Conservation (phyloP, 1,140 invertebrate genomes). For the Camponotus pennsylvanicus region DNA sequence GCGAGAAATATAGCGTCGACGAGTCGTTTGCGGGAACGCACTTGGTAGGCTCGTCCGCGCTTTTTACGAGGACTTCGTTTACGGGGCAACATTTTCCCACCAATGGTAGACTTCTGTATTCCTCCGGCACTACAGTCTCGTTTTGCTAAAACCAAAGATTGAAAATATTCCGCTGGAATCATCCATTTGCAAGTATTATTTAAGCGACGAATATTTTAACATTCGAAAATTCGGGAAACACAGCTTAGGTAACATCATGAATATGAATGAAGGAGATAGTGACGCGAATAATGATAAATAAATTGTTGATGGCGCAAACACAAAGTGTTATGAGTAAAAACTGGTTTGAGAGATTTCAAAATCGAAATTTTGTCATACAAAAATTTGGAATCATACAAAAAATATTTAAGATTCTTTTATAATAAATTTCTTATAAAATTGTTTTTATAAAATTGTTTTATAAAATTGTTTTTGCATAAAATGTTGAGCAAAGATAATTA, state of each 20-base stretch:
- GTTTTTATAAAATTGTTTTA: neutral
- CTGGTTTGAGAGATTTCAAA: neutral
- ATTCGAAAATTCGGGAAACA: slow-evolving; percentile 5
- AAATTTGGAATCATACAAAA: neutral
- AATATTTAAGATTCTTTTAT: neutral
- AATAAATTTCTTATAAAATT: neutral
- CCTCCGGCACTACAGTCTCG: slow-evolving; percentile 42
- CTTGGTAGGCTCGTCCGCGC: slow-evolving; percentile 30
- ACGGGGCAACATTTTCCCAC: slow-evolving; percentile 82
- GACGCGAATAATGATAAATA: slow-evolving; percentile 13
- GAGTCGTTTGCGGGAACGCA: slow-evolving; percentile 62
- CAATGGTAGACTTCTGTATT: slow-evolving; percentile 73
- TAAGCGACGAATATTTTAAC: neutral
- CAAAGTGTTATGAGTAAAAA: neutral
- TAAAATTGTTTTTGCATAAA: neutral
- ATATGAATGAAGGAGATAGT: neutral
- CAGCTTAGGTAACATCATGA: neutral
- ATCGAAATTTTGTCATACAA: too few relatives aligned
- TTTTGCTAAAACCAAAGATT: slow-evolving; percentile 71
- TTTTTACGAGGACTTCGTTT: slow-evolving; percentile 73
- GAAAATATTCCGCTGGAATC: neutral
- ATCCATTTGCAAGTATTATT: neutral
- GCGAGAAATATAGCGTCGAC: slow-evolving; percentile 74
- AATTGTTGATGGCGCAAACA: neutral
- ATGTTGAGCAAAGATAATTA: neutral